A percentile compares a stretch with the other conserved stretches of the same genome.
Evolutionary conservation across 1,140 invertebrate genomes (phyloP).

Genomic region (Drosophila watanabei): DNA sequence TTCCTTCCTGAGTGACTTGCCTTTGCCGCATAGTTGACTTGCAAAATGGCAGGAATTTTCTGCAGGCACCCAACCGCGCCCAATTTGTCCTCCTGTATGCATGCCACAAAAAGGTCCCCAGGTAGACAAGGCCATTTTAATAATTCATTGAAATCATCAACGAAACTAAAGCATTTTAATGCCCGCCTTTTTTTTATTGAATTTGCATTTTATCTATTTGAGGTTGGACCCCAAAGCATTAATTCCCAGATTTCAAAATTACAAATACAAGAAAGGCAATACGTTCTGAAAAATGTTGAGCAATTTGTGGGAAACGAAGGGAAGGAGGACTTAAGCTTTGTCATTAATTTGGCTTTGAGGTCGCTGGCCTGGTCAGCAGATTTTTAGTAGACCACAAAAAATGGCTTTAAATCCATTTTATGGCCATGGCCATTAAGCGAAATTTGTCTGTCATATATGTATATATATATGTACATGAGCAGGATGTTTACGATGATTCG

Average conservation of each 20-base stretch:
- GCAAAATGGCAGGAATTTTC: conserved; percentile 72
- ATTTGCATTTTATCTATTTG: conserved; percentile 62
- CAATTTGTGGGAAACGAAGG: conserved; percentile 43
- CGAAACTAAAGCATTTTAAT: conserved; percentile 38
- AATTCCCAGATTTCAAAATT: conserved; percentile 60
- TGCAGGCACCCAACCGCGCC: conserved; percentile 53
- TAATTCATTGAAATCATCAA: conserved; percentile 59
- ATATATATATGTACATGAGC: conserved; percentile 9
- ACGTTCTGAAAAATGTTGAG: conserved; percentile 45
- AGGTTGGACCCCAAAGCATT: conserved; percentile 25
- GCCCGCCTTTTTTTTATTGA: conserved; percentile 50
- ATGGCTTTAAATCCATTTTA: conserved; percentile 80
- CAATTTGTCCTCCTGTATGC: conserved; percentile 76
- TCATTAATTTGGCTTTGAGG: conserved; percentile 74
- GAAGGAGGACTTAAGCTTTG: conserved; percentile 53
- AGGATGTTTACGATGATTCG: conserved; percentile 43
- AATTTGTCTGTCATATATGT: conserved; percentile 47
- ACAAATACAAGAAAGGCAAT: conserved; percentile 9
- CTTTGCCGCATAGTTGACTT: conserved; percentile 63
- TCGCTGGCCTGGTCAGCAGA: conserved; percentile 61
- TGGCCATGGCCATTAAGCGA: conserved; percentile 61
- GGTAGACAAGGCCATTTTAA: conserved; percentile 50
- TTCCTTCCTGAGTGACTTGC: conserved; percentile 46
- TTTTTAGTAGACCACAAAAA: conserved; percentile 67
- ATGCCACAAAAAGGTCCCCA: conserved; percentile 31